phyloP scores from a whole-genome alignment of 2,113 vertebrate genomes.

The Prietella phreatophila region DNA sequence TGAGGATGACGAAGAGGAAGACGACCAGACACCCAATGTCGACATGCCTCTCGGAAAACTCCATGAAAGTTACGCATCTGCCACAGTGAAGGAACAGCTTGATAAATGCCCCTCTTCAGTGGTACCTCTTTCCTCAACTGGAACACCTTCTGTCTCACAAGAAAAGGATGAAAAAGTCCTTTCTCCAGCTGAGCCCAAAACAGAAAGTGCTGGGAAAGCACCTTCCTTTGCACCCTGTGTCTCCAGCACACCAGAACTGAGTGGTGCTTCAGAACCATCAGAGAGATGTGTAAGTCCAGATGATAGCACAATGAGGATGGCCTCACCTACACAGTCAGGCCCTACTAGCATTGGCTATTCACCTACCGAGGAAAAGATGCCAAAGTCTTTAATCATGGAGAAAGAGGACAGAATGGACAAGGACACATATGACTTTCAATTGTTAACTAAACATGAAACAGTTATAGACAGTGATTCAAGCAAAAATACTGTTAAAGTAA shows the following conservation, averaged over 20 bases:
- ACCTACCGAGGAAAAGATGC: conserved; percentile 85
- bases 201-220: conserved; percentile 52
- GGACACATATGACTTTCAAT: conserved; percentile 52
- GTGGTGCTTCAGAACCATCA: conserved; percentile 75
- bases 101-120: conserved; percentile 41
- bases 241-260: conserved; percentile 62
- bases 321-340: conserved; percentile 88
- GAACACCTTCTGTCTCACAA: conserved; percentile 48
- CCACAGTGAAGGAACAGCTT: conserved; percentile 68
- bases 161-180: conserved; percentile 50
- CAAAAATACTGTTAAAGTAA: conserved; percentile 55
- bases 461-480: conserved; percentile 52
- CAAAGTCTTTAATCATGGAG: conserved; percentile 63
- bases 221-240: conserved; percentile 60
- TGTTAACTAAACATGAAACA: conserved; percentile 58
- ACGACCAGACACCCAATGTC: conserved; percentile 76
- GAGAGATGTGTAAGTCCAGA: conserved; percentile 90
- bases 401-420: conserved; percentile 53
- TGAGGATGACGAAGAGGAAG: conserved; percentile 81
- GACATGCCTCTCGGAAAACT: conserved; percentile 80
- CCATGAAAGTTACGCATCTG: conserved; percentile 72
- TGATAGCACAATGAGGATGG: conserved; percentile 92
- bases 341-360: conserved; percentile 92
- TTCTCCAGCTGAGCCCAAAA: conserved; percentile 51
- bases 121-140: conserved; percentile 39